Conservation (phyloP, 2,113 vertebrate species). For the Phylloscopus whistleri region DNA sequence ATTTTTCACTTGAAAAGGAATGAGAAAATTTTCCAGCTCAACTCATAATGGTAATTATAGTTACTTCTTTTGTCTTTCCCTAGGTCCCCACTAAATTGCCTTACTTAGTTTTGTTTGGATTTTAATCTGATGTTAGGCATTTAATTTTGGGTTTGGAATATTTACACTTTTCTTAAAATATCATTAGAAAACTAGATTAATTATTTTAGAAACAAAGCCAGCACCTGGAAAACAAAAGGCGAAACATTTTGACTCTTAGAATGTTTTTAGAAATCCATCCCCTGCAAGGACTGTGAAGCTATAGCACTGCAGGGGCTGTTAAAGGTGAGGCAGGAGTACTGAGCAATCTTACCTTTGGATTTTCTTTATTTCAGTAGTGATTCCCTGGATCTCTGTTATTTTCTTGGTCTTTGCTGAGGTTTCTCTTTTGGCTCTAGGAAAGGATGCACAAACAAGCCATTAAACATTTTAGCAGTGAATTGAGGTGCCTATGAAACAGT, state of each 20-base stretch:
- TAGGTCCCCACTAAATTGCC: background rate
- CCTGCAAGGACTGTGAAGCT: background rate
- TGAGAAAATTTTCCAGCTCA: background rate
- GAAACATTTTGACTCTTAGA: background rate
- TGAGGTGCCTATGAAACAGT: background rate
- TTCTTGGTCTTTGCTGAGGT: conserved; percentile 81
- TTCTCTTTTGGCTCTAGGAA: conserved; percentile 82
- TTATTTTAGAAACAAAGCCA: background rate
- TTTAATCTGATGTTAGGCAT: background rate
- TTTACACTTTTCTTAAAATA: background rate
- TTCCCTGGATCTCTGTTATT: conserved; percentile 74
- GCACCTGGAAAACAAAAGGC: background rate
- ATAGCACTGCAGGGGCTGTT: background rate
- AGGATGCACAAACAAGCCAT: background rate
- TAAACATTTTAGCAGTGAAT: background rate
- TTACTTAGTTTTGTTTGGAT: background rate
- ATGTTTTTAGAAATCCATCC: background rate
- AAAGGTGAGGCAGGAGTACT: background rate
- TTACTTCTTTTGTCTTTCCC: background rate
- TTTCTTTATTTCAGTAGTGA: conserved; percentile 77
- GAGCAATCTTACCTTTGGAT: conserved; percentile 77
- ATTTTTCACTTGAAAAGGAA: background rate
- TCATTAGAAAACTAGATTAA: background rate
- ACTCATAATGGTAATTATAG: background rate
- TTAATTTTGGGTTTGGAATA: background rate